Conservation (phyloP, 2,113 vertebrate species). For the Nanorana parkeri region DNA sequence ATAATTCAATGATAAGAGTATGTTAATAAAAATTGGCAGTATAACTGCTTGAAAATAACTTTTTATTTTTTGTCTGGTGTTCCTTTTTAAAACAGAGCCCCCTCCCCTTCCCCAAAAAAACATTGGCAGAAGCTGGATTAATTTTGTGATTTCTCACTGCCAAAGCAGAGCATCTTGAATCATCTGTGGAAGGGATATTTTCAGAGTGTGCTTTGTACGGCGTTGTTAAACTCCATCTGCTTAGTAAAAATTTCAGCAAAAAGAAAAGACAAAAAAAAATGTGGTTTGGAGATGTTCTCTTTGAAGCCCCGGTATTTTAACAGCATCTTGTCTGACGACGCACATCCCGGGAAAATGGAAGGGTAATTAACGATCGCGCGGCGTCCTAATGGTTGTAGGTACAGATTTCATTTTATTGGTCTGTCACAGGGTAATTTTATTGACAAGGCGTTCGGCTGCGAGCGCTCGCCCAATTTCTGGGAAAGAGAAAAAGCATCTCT, state of each 20-base stretch:
- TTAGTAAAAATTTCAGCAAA: not conserved
- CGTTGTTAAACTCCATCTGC: constrained; percentile 21
- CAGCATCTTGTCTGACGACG: too few species aligned
- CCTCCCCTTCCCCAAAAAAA: too few species aligned
- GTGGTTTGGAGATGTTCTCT: not conserved
- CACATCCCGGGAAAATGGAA: not conserved
- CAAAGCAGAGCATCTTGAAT: not conserved
- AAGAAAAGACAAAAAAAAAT: not conserved
- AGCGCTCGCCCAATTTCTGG: constrained; percentile 9
- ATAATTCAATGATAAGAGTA: too few species aligned
- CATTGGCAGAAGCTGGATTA: not conserved
- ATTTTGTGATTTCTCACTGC: not conserved
- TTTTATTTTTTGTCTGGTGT: too few species aligned
- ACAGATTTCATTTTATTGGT: not conserved
- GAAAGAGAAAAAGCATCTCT: constrained; percentile 5
- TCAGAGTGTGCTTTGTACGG: not conserved
- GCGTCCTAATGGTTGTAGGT: not conserved
- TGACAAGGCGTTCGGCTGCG: constrained; percentile 1
- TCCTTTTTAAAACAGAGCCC: too few species aligned
- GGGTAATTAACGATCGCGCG: not conserved
- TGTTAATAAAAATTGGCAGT: too few species aligned
- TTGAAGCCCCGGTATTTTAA: too few species aligned
- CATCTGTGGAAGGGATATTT: not conserved
- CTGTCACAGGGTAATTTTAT: constrained; percentile 12
- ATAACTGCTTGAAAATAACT: too few species aligned